Percentiles rank a stretch among this genome's conserved stretches.
Evolutionary conservation across 2,797 vertebrate genomes (phyloP).

Genomic region (Melanogrammus aeglefinus): DNA sequence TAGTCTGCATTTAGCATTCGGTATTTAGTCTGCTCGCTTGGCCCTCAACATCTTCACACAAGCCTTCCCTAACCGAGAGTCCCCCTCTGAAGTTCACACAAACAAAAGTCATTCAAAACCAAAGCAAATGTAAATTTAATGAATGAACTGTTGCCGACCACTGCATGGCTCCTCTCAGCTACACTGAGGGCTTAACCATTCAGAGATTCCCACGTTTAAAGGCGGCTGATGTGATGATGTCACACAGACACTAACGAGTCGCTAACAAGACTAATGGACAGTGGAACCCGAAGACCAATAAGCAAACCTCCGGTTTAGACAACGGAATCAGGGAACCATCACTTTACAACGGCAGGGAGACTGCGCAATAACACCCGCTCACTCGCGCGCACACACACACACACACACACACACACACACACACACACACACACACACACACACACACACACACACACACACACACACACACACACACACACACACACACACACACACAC

Average conservation of each 20-base stretch:
- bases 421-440: constrained; percentile 16
- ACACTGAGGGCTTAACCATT: constrained; percentile 30
- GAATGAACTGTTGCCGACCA: constrained; percentile 9
- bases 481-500: constrained; percentile 16
- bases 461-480: constrained; percentile 7
- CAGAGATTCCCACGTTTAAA: constrained; percentile 17
- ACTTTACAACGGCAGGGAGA: constrained; percentile 35
- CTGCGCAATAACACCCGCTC: neutral
- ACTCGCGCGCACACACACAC: constrained; percentile 13
- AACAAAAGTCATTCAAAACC: neutral
- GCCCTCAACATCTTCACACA: neutral
- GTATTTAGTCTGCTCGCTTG: neutral
- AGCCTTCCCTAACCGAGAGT: neutral
- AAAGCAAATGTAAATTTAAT: constrained; percentile 28
- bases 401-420: constrained; percentile 8
- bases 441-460: constrained; percentile 17
- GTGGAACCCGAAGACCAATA: constrained; percentile 36
- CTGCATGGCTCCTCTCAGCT: constrained; percentile 41
- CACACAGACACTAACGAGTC: constrained; percentile 43
- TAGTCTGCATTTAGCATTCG: constrained; percentile 44
- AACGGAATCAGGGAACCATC: constrained; percentile 65
- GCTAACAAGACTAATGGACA: constrained; percentile 48
- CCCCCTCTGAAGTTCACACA: neutral
- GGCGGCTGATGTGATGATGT: constrained; percentile 44
- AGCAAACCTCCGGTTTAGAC: constrained; percentile 54